Conservation (phyloP, 2,888 invertebrate species). For the Drosophila paranaensis region DNA sequence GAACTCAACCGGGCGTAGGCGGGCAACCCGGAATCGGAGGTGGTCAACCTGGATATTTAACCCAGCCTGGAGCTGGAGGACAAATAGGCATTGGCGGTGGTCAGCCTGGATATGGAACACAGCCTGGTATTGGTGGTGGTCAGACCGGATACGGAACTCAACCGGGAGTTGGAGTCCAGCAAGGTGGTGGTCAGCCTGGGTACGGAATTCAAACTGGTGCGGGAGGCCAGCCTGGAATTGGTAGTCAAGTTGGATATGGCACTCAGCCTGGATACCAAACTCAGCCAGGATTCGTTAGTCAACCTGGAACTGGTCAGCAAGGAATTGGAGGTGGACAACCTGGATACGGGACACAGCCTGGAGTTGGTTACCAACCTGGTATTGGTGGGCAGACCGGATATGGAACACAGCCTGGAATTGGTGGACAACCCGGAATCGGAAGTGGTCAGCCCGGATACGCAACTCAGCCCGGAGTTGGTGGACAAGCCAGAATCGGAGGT, state of each 20-base stretch:
- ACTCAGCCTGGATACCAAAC: constrained; percentile 5
- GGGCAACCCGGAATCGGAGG: constrained; percentile 2
- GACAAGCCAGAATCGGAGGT: constrained; percentile 15
- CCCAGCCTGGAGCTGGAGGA: background rate
- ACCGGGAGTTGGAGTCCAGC: constrained; percentile 20
- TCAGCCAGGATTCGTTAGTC: constrained; percentile 7
- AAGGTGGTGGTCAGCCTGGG: background rate
- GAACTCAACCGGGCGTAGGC: background rate
- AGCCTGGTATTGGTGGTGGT: constrained; percentile 18
- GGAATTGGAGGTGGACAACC: constrained; percentile 17
- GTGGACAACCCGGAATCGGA: background rate
- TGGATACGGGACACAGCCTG: background rate
- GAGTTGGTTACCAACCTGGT: constrained; percentile 16
- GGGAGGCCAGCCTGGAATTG: background rate
- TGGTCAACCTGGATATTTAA: background rate
- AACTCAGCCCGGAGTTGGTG: background rate
- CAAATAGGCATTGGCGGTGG: constrained; percentile 11
- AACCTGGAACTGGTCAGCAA: constrained; percentile 7
- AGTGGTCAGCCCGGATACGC: background rate
- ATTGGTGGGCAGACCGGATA: background rate
- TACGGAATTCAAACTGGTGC: constrained; percentile 9
- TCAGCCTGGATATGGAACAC: constrained; percentile 24
- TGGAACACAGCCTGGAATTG: constrained; percentile 13
- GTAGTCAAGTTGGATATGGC: background rate
- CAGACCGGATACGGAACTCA: background rate